Conservation (phyloP, 1,140 invertebrate species). For the Drosophila sturtevanti region DNA sequence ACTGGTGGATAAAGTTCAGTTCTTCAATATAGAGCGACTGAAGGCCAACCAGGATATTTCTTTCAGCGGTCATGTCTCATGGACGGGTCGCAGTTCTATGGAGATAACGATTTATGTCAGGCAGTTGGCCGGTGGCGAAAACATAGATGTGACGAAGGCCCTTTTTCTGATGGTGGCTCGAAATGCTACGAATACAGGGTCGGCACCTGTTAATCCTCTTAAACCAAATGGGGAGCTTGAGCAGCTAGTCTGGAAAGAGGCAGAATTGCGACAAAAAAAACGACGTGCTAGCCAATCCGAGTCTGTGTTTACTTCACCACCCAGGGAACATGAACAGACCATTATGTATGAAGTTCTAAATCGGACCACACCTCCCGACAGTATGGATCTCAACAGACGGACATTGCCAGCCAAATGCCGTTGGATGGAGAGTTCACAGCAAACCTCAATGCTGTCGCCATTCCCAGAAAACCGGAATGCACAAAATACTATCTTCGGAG, state of each 20-base stretch:
- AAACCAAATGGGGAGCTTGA: slow-evolving; percentile 85
- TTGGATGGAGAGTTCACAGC: slow-evolving; percentile 86
- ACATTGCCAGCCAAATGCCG: slow-evolving; percentile 84
- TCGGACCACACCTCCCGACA: slow-evolving; percentile 84
- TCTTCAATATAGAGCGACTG: slow-evolving; percentile 83
- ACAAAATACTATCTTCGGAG: slow-evolving; percentile 93
- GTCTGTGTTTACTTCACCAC: slow-evolving; percentile 86
- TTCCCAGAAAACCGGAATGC: slow-evolving; percentile 85
- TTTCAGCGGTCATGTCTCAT: slow-evolving; percentile 89
- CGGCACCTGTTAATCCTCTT: slow-evolving; percentile 87
- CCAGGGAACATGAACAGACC: slow-evolving; percentile 86
- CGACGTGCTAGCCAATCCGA: slow-evolving; percentile 82
- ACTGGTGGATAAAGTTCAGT: slow-evolving; percentile 89
- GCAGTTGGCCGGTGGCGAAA: slow-evolving; percentile 85
- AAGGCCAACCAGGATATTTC: slow-evolving; percentile 87
- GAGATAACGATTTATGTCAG: slow-evolving; percentile 89
- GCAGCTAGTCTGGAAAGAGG: slow-evolving; percentile 84
- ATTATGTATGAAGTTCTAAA: slow-evolving; percentile 88
- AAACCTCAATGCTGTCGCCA: slow-evolving; percentile 57
- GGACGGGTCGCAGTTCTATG: slow-evolving; percentile 89
- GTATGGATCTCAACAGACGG: slow-evolving; percentile 83
- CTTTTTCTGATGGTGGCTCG: slow-evolving; percentile 90
- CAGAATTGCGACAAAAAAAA: slow-evolving; percentile 84
- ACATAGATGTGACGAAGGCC: slow-evolving; percentile 86
- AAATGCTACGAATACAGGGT: slow-evolving; percentile 86